phyloP scores from a whole-genome alignment of 2,888 invertebrate genomes.

The Caenorhabditis sp. region DNA sequence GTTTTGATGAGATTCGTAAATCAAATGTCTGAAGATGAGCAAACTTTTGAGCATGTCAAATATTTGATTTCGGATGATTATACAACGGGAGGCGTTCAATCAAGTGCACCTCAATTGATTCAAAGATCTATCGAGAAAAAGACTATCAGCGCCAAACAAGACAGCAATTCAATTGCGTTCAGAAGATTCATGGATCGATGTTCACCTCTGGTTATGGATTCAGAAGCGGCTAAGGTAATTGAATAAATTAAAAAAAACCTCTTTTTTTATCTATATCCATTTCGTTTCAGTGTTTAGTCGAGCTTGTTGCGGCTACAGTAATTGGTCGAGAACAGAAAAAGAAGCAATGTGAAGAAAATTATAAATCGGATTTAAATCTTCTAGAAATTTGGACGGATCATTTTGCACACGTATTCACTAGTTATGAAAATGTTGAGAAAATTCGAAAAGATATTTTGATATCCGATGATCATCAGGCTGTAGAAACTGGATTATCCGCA shows the following conservation, averaged over 20 bases:
- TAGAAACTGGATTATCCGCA: conserved; percentile 13
- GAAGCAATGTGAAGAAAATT: conserved; percentile 7
- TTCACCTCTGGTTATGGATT: conserved; percentile 25
- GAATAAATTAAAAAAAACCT: too few species aligned
- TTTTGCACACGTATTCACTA: conserved; percentile 30
- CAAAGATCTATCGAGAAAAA: conserved; percentile 3
- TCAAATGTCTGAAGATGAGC: conserved; percentile 22
- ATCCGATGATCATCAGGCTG: conserved; percentile 14
- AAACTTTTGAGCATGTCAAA: conserved; percentile 20
- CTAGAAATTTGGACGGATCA: conserved; percentile 28
- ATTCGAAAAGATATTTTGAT: conserved; percentile 18
- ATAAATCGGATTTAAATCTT: conserved; percentile 16
- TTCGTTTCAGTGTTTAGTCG: conserved; percentile 9
- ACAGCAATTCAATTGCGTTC: conserved; percentile 4
- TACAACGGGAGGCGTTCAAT: conserved; percentile 12
- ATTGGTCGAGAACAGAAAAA: conserved; percentile 7
- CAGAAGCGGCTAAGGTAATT: conserved; percentile 12
- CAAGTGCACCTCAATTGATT: conserved; percentile 7
- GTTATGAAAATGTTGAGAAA: conserved; percentile 14
- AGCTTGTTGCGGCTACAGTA: conserved; percentile 15
- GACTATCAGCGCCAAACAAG: background rate
- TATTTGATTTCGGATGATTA: conserved; percentile 30
- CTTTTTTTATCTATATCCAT: too few species aligned
- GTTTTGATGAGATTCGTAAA: conserved; percentile 34
- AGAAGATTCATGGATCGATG: conserved; percentile 24